Evolutionary conservation across 2,888 invertebrate species (phyloP).

Genomic region (Malacosoma neustria): DNA sequence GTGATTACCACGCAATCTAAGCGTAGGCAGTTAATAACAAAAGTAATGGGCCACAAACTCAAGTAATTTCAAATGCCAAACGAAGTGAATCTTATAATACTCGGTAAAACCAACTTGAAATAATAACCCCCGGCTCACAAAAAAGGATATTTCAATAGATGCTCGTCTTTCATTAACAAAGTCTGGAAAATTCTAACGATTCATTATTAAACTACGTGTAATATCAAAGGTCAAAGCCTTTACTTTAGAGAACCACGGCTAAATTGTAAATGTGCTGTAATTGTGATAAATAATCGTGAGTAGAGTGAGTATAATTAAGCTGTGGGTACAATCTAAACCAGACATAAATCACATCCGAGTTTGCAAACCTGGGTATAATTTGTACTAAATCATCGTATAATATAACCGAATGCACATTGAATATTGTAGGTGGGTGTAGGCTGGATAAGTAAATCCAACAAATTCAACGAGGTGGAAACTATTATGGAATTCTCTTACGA

Average conservation of each 20-base stretch:
- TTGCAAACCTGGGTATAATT: constrained; percentile 48
- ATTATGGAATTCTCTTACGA: constrained; percentile 22
- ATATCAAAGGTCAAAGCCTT: constrained; percentile 39
- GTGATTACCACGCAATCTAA: constrained; percentile 50
- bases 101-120: constrained; percentile 9
- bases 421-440: constrained; percentile 55
- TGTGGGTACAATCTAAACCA: constrained; percentile 27
- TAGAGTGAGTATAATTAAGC: constrained; percentile 44
- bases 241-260: constrained; percentile 27
- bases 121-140: neutral
- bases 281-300: constrained; percentile 52
- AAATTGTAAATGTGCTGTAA: constrained; percentile 39
- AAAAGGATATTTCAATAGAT: neutral
- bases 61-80: constrained; percentile 12
- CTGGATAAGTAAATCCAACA: constrained; percentile 47
- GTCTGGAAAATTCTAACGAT: constrained; percentile 24
- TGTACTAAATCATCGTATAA: constrained; percentile 55
- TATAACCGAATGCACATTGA: constrained; percentile 51
- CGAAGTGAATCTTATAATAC: constrained; percentile 10
- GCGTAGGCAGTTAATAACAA: constrained; percentile 57
- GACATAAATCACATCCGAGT: constrained; percentile 52
- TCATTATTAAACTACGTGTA: constrained; percentile 16
- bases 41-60: constrained; percentile 27
- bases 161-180: constrained; percentile 8
- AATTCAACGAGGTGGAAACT: constrained; percentile 35